Evolutionary conservation across 1,140 invertebrate genomes (phyloP).

Genomic region (silkworm (Bombyx mori)): ASM3026992v2 NC_085129.1:21210501-21211000

Average conservation of each 20-base stretch:
- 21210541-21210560: too few relatives aligned
- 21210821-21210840: conserved; percentile 68
- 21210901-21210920: conserved; percentile 26
- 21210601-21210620: conserved; percentile 43
- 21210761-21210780: too few relatives aligned
- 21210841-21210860: conserved; percentile 58
- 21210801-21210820: conserved; percentile 71
- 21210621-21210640: conserved; percentile 33
- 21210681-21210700: too few relatives aligned
- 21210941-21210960: too few relatives aligned
- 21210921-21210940: too few relatives aligned
- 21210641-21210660: conserved; percentile 38
- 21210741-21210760: too few relatives aligned
- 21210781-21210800: not conserved
- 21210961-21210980: too few relatives aligned
- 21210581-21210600: conserved; percentile 44
- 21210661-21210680: conserved; percentile 27
- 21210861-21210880: conserved; percentile 54
- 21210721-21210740: too few relatives aligned
- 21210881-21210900: conserved; percentile 62
- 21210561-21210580: conserved; percentile 4
- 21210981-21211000: too few relatives aligned
- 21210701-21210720: too few relatives aligned
- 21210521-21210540: too few relatives aligned
- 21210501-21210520: too few relatives aligned